Evolutionary conservation across 2,888 invertebrate genomes (phyloP), one percentile per base, ranked within the genome.

Genomic region (Chrysina gloriosa): DNA sequence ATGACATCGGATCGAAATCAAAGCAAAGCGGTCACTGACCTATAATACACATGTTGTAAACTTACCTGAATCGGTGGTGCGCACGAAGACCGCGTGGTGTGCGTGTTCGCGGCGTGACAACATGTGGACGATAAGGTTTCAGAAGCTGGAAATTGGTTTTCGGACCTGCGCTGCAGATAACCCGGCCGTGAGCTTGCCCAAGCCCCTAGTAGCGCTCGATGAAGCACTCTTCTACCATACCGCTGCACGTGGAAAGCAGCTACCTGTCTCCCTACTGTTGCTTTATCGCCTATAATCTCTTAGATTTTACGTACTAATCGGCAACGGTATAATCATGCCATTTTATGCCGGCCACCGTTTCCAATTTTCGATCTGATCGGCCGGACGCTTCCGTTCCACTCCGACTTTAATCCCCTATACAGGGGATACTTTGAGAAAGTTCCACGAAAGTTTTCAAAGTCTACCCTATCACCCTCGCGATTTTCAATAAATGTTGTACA

Each of bases 41-140:
- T 77, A 77, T 68, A 74, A 74, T 76, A 77, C 76, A 76, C 75
- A 77, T 77, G 75, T n/a, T n/a, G n/a, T 76, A 77, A 74, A 79
- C 79, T 80, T 78, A 80, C 81, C 79, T 78, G 78, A 72, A 71
- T 70, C 73, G 74, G 72, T 71, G 85, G 72, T 72, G 85, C 85
- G 42, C 85, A 86, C 72, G 85, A 86, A 65, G 84, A 85, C 76
- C 77, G 85, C 63, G 86, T 86, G 65, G 74, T 74, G 77, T 85
- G 84, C 70, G 84, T 84, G 68, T 85, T 85, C 70, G 85, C 85
- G 73, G 85, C 86, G 81, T 84, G 85, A 74, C 75, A 78, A 76
- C 84, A 87, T 69, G 83, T 87, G 78, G 86, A 87, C 75, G 82
- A 86, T 71, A 84, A 86, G 71, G 84, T 86, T 70, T 86, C 86